These are phyloP conservation scores for Aphis craccivora DNA, from an alignment of 1,140 invertebrate species.

Conservation along the genomic window DNA sequence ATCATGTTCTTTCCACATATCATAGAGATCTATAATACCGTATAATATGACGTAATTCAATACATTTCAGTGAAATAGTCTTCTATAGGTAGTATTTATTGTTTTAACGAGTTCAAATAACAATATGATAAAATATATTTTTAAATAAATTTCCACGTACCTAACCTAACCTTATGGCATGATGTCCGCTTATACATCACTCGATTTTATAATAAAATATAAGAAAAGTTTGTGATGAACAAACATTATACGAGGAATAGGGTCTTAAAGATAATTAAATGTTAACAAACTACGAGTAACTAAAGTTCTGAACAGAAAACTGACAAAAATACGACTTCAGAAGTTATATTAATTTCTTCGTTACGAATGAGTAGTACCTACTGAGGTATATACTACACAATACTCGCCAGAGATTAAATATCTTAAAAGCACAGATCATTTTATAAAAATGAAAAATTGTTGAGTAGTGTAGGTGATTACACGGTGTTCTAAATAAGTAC, in stretches of 20 bases:
- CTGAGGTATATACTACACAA: neutral
- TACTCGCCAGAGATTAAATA: neutral
- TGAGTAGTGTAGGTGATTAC: too few relatives aligned
- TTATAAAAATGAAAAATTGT: neutral
- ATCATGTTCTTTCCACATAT: neutral
- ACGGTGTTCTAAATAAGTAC: neutral
- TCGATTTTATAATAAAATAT: neutral
- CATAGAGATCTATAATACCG: neutral
- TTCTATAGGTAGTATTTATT: neutral
- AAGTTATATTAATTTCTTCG: neutral
- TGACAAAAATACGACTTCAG: slow-evolving; percentile 7
- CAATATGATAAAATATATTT: neutral
- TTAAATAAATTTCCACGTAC: neutral
- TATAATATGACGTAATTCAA: neutral
- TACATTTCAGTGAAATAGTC: neutral
- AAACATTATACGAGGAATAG: neutral
- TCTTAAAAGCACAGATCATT: neutral
- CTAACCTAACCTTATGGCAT: neutral
- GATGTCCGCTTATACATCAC: neutral
- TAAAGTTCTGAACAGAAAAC: neutral
- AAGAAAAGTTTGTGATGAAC: neutral
- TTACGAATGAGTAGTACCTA: neutral
- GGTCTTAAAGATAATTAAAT: slow-evolving; percentile 32
- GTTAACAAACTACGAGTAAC: neutral
- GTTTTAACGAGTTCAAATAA: neutral